Evolutionary conservation across 2,113 vertebrate species (phyloP).

Genomic region (Chlorodrepanis virens): DNA sequence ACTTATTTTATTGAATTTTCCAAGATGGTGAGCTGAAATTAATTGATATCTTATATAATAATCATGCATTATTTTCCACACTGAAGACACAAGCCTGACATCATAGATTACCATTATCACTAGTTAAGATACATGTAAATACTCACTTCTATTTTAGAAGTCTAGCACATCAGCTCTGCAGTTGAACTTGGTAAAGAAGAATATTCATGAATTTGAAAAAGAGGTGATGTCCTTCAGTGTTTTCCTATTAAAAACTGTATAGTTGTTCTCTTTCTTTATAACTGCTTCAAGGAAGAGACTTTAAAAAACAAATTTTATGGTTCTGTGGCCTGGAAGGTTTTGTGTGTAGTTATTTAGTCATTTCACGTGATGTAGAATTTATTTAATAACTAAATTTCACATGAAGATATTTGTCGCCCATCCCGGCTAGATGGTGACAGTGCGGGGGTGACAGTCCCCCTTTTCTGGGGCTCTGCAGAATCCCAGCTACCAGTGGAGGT

Average conservation of each 20-base stretch:
- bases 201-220: background rate
- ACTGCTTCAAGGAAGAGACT: background rate
- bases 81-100: background rate
- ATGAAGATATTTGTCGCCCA: background rate
- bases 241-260: background rate
- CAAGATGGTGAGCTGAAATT: background rate
- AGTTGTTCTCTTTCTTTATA: background rate
- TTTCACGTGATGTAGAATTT: background rate
- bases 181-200: background rate
- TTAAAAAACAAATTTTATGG: background rate
- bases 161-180: accelerated
- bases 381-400: background rate
- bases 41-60: background rate
- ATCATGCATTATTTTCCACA: background rate
- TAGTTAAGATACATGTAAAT: background rate
- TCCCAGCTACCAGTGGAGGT: too few relatives aligned
- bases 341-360: background rate
- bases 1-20: background rate
- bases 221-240: background rate
- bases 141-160: background rate
- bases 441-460: too few relatives aligned
- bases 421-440: too few relatives aligned
- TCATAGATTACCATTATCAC: background rate
- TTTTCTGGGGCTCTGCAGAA: too few relatives aligned
- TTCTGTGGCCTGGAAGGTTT: background rate